Conservation (phyloP, 2,888 invertebrate genomes). For the Gastracanthus pulcherrimus region DNA sequence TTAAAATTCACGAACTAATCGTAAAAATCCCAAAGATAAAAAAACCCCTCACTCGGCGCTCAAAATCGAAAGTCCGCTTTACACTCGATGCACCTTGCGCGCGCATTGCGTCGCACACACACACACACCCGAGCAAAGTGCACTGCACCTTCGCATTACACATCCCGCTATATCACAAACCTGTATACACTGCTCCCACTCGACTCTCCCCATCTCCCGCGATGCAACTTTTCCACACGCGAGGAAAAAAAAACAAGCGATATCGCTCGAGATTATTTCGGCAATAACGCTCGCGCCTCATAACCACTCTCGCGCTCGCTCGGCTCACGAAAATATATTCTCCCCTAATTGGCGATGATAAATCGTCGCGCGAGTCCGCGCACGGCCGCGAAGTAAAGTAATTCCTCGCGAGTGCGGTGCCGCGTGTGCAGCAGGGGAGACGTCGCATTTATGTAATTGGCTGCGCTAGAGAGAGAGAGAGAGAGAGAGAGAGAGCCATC, state of each 20-base stretch:
- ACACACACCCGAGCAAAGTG: no score
- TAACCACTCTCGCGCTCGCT: neutral
- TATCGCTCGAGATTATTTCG: neutral
- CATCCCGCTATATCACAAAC: no score
- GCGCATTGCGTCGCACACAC: no score
- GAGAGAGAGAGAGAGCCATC: no score
- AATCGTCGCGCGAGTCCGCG: constrained; percentile 8
- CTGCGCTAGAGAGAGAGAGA: no score
- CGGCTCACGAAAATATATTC: neutral
- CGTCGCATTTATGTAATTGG: constrained; percentile 52
- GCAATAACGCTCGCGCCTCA: neutral
- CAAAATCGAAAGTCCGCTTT: no score
- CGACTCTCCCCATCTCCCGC: neutral
- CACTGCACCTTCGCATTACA: no score
- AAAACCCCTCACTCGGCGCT: no score
- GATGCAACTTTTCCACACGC: neutral
- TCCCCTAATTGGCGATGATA: constrained; percentile 40
- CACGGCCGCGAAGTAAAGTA: constrained; percentile 35
- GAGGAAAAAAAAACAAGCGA: neutral
- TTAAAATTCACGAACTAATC: no score
- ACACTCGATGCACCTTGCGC: no score
- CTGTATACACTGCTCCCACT: no score
- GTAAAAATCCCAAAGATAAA: no score
- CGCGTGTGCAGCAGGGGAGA: neutral
- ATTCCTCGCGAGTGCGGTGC: constrained; percentile 13